A percentile compares a stretch with the other conserved stretches of the same genome.
Conservation (phyloP, 1,140 invertebrate species). For the Diabrotica virgifera region DNA sequence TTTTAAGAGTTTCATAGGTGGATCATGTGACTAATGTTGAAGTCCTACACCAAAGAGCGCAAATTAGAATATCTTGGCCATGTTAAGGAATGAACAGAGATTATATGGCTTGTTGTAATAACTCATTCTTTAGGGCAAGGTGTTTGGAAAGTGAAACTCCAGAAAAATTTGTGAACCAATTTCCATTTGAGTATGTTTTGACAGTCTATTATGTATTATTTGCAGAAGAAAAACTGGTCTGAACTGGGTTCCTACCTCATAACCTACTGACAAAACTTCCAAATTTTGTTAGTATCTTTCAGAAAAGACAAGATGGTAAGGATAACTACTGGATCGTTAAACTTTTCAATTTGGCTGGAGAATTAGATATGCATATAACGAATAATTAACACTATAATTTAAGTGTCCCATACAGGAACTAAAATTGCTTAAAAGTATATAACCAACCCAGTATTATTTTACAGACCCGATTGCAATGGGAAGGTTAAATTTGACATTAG, state of each 20-base stretch:
- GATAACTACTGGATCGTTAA: conserved; percentile 94
- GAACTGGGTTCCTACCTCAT: conserved; percentile 78
- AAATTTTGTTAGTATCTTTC: conserved; percentile 80
- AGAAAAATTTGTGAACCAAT: conserved; percentile 81
- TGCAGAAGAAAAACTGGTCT: conserved; percentile 56
- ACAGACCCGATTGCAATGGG: conserved; percentile 66
- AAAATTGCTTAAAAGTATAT: conserved; percentile 90
- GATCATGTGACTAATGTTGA: too few species aligned
- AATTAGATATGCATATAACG: conserved; percentile 83
- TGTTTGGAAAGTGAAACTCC: conserved; percentile 59
- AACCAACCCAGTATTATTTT: conserved; percentile 77
- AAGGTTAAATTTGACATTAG: conserved; percentile 88
- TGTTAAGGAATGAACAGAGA: too few species aligned
- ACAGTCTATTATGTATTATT: conserved; percentile 75
- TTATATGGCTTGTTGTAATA: too few species aligned
- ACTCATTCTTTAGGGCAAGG: too few species aligned
- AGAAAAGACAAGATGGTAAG: conserved; percentile 64
- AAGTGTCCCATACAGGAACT: conserved; percentile 71
- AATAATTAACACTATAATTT: conserved; percentile 76
- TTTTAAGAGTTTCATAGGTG: too few species aligned
- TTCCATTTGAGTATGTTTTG: conserved; percentile 84
- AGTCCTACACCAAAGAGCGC: too few species aligned
- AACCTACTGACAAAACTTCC: conserved; percentile 80
- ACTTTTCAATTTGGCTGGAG: conserved; percentile 86
- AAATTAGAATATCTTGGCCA: too few species aligned